phyloP scores from a whole-genome alignment of 2,888 invertebrate genomes.

The Amiota minor region DNA sequence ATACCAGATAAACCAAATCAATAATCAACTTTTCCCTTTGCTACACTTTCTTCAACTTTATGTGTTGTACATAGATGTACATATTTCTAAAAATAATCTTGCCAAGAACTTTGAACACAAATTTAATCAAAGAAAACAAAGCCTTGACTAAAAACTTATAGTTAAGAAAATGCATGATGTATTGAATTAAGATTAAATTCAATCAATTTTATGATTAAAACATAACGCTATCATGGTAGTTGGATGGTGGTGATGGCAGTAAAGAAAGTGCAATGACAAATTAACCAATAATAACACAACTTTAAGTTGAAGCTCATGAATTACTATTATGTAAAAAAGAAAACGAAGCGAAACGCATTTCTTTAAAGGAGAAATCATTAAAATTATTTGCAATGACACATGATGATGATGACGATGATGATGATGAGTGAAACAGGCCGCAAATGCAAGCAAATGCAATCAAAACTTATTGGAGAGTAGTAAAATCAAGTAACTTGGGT shows the following conservation, averaged over 20 bases:
- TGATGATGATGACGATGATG: not conserved
- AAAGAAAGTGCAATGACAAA: constrained; percentile 9
- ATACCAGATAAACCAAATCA: too few species aligned
- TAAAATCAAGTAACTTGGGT: not conserved
- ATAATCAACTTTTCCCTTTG: too few species aligned
- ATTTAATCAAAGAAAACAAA: too few species aligned
- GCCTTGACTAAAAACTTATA: too few species aligned
- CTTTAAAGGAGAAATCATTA: constrained; percentile 23
- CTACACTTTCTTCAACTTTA: too few species aligned
- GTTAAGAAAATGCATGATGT: too few species aligned
- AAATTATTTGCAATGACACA: constrained; percentile 17
- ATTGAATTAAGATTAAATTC: too few species aligned
- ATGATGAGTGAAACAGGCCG: constrained; percentile 8
- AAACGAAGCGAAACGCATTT: not conserved
- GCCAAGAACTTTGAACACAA: too few species aligned
- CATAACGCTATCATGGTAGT: too few species aligned
- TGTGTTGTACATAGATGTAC: too few species aligned
- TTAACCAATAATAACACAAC: constrained; percentile 10
- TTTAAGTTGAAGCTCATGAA: constrained; percentile 9
- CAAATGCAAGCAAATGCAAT: not conserved
- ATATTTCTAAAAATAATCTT: too few species aligned
- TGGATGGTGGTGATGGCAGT: not conserved
- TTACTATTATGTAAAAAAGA: constrained; percentile 16
- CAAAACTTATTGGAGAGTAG: not conserved
- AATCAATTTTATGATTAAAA: not conserved